Percentiles rank a stretch among this genome's conserved stretches.
Conservation (phyloP, 2,797 vertebrate species). For the Ciconia nigra region DNA sequence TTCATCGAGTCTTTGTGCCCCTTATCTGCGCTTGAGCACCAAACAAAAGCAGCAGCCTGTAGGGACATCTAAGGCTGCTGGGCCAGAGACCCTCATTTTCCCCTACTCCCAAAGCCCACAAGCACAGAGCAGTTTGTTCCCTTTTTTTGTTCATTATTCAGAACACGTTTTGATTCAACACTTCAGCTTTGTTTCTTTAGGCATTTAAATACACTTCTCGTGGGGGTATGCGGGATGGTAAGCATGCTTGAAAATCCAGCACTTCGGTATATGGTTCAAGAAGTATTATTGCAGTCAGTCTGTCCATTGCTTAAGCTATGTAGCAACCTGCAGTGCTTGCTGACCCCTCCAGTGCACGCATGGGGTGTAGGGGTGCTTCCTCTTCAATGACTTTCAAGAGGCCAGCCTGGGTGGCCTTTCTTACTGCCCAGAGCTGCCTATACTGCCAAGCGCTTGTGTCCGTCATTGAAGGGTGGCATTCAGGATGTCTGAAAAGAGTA, state of each 20-base stretch:
- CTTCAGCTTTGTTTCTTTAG: background rate
- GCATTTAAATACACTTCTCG: background rate
- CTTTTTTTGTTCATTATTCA: background rate
- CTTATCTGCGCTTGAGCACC: background rate
- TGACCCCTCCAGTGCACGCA: accelerated
- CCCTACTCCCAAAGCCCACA: no score
- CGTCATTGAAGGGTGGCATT: no score
- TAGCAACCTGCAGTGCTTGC: background rate
- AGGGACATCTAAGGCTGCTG: background rate
- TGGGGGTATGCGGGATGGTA: background rate
- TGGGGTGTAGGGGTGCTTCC: background rate
- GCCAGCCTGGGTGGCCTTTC: background rate
- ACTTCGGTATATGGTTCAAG: background rate
- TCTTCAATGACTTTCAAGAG: no score
- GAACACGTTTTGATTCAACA: background rate
- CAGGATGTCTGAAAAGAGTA: background rate
- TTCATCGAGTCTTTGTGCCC: no score
- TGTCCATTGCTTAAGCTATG: background rate
- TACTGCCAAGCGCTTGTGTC: background rate
- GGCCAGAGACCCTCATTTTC: background rate
- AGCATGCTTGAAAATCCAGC: no score
- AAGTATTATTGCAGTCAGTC: accelerated
- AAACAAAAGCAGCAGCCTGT: background rate
- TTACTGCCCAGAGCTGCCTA: background rate
- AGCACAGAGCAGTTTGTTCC: background rate